Percentiles rank a stretch among this genome's conserved stretches.
Conservation (phyloP, 35 echinoderm and acorn worm species). For the Holothuria glaberrima region DNA sequence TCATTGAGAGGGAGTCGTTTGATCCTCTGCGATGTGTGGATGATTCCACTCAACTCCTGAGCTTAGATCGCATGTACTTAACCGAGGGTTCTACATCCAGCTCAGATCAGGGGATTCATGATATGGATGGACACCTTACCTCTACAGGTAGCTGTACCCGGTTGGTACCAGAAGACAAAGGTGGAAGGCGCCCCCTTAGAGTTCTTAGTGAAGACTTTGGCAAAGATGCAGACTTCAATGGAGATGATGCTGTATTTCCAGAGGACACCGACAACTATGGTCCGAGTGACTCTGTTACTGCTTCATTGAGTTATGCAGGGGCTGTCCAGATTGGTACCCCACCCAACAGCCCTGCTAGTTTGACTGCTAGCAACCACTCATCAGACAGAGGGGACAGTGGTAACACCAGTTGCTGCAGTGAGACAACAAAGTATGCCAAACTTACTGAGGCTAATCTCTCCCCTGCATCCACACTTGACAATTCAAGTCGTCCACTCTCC, state of each 20-base stretch:
- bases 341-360: constrained; percentile 34
- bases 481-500: constrained; percentile 27
- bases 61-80: constrained; percentile 46
- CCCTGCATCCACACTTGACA: constrained; percentile 3
- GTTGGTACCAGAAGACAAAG: constrained; percentile 18
- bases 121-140: constrained; percentile 33
- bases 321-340: neutral
- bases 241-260: constrained; percentile 14
- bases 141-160: constrained; percentile 37
- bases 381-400: constrained; percentile 15
- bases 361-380: constrained; percentile 35
- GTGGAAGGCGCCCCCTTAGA: neutral
- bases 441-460: neutral
- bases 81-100: constrained; percentile 45
- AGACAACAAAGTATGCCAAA: constrained; percentile 33
- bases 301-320: constrained; percentile 1
- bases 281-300: neutral
- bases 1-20: constrained; percentile 42
- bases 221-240: constrained; percentile 11
- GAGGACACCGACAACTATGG: constrained; percentile 26
- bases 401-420: neutral
- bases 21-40: constrained; percentile 34
- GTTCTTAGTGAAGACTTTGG: constrained; percentile 27
- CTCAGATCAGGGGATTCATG: constrained; percentile 51
- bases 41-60: constrained; percentile 39